phyloP scores from a whole-genome alignment of 2,888 invertebrate species.

The Listrodromus nycthemerus region DNA sequence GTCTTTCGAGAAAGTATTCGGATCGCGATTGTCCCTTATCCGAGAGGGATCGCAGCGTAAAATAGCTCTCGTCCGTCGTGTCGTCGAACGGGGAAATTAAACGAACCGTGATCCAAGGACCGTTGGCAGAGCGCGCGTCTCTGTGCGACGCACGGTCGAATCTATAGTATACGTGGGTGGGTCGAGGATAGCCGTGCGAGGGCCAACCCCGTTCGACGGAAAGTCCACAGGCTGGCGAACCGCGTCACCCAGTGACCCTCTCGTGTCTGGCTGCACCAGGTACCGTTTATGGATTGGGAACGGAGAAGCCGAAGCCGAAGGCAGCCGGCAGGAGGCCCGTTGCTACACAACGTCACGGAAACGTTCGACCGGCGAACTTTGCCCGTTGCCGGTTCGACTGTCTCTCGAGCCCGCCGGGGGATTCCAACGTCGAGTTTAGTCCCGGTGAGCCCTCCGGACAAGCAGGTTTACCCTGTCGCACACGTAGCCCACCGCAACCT shows the following conservation, averaged over 20 bases:
- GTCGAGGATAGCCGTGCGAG: conserved; percentile 2
- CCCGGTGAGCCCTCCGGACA: conserved; percentile 61
- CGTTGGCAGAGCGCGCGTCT: not conserved
- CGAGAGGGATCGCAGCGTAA: not conserved
- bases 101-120: conserved; percentile 8
- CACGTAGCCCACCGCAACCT: not conserved
- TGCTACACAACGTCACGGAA: conserved; percentile 68
- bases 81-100: conserved; percentile 56
- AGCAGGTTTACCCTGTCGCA: conserved; percentile 60
- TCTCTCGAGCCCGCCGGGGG: conserved; percentile 53
- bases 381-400: conserved; percentile 55
- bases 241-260: conserved; percentile 80
- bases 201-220: not conserved
- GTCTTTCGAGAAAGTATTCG: too few relatives aligned
- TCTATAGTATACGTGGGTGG: too few relatives aligned
- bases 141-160: not conserved
- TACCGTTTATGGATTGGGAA: conserved; percentile 81
- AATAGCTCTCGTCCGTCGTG: conserved; percentile 56
- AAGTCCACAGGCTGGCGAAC: conserved; percentile 27
- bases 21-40: too few relatives aligned
- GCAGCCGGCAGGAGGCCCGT: conserved; percentile 50
- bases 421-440: conserved; percentile 65
- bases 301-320: conserved; percentile 46
- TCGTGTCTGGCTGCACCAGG: conserved; percentile 80
- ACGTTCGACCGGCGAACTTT: conserved; percentile 65